Evolutionary conservation across 2,888 invertebrate species (phyloP), one percentile per base, ranked within the genome.

Genomic region (Brenthis daphne): DNA sequence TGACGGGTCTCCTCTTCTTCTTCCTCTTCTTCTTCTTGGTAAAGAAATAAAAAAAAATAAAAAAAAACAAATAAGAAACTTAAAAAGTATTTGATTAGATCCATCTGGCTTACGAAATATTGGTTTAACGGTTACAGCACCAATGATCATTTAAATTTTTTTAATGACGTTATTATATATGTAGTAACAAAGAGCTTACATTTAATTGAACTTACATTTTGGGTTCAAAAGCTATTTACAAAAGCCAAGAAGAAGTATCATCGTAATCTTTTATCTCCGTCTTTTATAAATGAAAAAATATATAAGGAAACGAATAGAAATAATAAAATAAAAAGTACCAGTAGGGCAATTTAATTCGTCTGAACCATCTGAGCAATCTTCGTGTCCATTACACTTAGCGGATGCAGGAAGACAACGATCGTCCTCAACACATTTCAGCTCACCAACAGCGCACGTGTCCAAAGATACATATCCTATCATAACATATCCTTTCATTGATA

Each of bases 371-470:
- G 72, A 71, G 74, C 94, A 94, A 33, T 94, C 92, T 0, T 6
- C 53, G 4, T 70, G 73, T 24, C 89, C 84, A 77, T 95, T 87
- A 77, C 94, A 94, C 54, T 87, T 77, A 33, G 80, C 79, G 16
- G 84, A 79, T 24, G 77, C 76, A 24, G 90, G 82, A 58, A 94
- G 85, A 83, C 95, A 95, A 68, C 85, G 85, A 73, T 94, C 93
- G 75, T 92, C 93, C 67, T 88, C 86, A 24, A 16, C n/a, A 84
- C 96, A 96, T 66, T 86, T 89, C 51, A 85, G 76, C 69, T 88
- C 82, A 61, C 79, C 78, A 1, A 75, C 67, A 1, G 78, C 76
- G 69, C 87, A 87, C 12, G 76, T 73, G 58, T 81, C 82, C 64
- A 83, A 77, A 20, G 81, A 77, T 3, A 79, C 77, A 67, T 71